Percentiles rank a stretch among this genome's conserved stretches.
These are phyloP conservation scores for Ricordea florida DNA, from an alignment of 92 coral and sea anemone species.

Conservation along the genomic window DNA sequence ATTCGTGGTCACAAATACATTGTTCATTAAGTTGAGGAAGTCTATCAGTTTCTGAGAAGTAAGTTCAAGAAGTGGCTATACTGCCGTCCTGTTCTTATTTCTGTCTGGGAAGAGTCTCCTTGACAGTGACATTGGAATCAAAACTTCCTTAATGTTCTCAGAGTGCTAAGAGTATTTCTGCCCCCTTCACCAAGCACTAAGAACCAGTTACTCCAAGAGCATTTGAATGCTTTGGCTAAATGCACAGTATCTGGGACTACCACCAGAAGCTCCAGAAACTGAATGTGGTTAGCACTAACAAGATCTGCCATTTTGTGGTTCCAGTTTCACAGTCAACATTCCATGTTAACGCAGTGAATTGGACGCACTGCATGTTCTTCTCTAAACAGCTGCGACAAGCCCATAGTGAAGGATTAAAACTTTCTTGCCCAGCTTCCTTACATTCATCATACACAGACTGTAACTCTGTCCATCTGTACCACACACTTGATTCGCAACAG, in stretches of 20 bases:
- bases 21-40: conserved; percentile 35
- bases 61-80: conserved; percentile 29
- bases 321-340: conserved; percentile 40
- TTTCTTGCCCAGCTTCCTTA: conserved; percentile 41
- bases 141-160: conserved; percentile 49
- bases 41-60: conserved; percentile 18
- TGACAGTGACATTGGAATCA: conserved; percentile 19
- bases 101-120: conserved; percentile 20
- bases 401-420: conserved; percentile 46
- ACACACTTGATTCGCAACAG: conserved; percentile 33
- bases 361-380: conserved; percentile 17
- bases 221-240: conserved; percentile 54
- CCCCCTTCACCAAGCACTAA: conserved; percentile 54
- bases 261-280: conserved; percentile 36
- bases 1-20: conserved; percentile 26
- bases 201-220: conserved; percentile 53
- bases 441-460: conserved; percentile 56
- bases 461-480: conserved; percentile 30
- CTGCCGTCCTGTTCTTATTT: conserved; percentile 48
- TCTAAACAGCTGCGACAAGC: conserved; percentile 59
- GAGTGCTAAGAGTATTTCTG: conserved; percentile 51
- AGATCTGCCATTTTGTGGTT: conserved; percentile 59
- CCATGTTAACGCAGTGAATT: conserved; percentile 21
- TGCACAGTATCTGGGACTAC: conserved; percentile 57
- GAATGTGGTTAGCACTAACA: conserved; percentile 14